These are phyloP conservation scores for Aelia acuminata DNA, from an alignment of 2,888 invertebrate genomes.

Conservation along the genomic window DNA sequence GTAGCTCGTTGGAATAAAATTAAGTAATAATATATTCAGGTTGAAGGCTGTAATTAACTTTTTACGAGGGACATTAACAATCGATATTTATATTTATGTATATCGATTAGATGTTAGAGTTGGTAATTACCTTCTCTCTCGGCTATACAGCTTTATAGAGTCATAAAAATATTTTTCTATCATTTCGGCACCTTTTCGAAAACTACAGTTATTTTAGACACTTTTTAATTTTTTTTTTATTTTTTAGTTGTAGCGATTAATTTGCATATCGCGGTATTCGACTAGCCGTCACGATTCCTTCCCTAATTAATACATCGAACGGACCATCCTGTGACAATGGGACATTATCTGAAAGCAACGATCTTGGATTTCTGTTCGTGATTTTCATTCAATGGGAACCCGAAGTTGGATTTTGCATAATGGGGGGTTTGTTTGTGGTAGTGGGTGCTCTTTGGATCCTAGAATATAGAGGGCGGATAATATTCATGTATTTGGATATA, in stretches of 20 bases:
- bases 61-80: conserved; percentile 3
- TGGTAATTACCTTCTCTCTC: background rate
- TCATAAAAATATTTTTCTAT: background rate
- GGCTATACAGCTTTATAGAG: background rate
- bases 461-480: background rate
- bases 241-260: background rate
- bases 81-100: background rate
- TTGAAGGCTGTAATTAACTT: background rate
- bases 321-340: background rate
- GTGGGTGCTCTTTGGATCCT: background rate
- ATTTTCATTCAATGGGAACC: conserved; percentile 27
- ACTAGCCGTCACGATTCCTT: background rate
- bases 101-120: background rate
- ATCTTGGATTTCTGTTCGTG: background rate
- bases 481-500: conserved; percentile 12
- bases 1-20: background rate
- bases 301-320: background rate
- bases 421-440: background rate
- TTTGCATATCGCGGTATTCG: background rate
- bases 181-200: background rate
- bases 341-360: background rate
- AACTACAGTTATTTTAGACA: background rate
- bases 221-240: background rate
- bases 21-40: background rate
- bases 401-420: background rate